These are phyloP conservation scores for Gephyroberyx darwinii DNA, from an alignment of 2,797 vertebrate genomes.

Conservation along the genomic window DNA sequence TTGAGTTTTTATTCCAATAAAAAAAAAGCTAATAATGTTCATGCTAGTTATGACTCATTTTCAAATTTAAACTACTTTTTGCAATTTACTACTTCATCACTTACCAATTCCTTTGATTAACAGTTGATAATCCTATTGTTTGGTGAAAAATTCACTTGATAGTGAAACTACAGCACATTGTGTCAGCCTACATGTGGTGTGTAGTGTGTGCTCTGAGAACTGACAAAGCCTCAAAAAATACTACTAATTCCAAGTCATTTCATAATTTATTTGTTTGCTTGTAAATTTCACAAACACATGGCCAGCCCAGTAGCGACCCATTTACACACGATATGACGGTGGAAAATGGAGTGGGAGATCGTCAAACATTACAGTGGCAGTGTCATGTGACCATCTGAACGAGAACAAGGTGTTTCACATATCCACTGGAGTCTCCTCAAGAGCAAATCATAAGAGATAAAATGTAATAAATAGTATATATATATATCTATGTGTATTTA, in stretches of 20 bases:
- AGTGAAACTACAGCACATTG: no score
- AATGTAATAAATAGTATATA: slow-evolving; percentile 65
- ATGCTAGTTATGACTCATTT: no score
- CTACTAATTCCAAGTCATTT: slow-evolving; percentile 25
- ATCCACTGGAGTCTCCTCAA: slow-evolving; percentile 58
- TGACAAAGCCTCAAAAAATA: not conserved
- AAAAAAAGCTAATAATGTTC: slow-evolving; percentile 38
- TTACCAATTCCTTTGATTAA: no score
- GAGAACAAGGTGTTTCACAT: slow-evolving; percentile 74
- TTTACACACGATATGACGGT: slow-evolving; percentile 48
- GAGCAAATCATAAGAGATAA: slow-evolving; percentile 80
- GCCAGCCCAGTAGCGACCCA: slow-evolving; percentile 55
- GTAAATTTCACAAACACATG: slow-evolving; percentile 72
- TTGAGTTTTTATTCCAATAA: slow-evolving; percentile 49
- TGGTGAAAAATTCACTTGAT: no score
- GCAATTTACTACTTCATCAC: no score
- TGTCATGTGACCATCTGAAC: slow-evolving; percentile 82
- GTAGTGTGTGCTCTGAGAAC: not conserved
- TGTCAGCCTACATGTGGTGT: no score
- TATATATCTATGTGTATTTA: slow-evolving; percentile 8
- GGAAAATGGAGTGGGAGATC: slow-evolving; percentile 21
- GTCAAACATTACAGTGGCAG: slow-evolving; percentile 75
- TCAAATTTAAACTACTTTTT: no score
- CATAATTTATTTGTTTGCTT: slow-evolving; percentile 62
- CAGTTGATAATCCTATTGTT: no score